Evolutionary conservation across 2,888 invertebrate genomes (phyloP).

Genomic region (Cremastobaeus sp.): DNA sequence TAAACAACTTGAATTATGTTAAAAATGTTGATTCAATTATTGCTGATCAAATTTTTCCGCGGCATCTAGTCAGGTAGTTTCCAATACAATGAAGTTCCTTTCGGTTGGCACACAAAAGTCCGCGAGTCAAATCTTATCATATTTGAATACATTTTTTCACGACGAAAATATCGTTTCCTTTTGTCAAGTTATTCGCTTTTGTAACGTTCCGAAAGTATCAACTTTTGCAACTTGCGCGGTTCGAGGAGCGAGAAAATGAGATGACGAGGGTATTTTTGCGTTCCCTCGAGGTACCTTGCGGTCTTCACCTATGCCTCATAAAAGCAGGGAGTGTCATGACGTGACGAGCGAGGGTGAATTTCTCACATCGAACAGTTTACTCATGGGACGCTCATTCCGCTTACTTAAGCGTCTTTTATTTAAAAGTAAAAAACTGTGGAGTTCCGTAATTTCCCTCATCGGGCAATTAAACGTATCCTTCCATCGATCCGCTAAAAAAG

Average conservation of each 20-base stretch:
- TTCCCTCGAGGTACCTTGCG: conserved; percentile 62
- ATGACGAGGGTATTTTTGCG: conserved; percentile 70
- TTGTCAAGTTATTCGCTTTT: conserved; percentile 22
- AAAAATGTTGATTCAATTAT: too few relatives aligned
- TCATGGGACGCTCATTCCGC: conserved; percentile 67
- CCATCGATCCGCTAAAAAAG: too few relatives aligned
- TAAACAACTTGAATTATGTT: neutral
- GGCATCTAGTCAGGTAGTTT: too few relatives aligned
- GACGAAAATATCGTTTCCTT: conserved; percentile 9
- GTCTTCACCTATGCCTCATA: conserved; percentile 63
- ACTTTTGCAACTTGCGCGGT: conserved; percentile 38
- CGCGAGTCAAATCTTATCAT: too few relatives aligned
- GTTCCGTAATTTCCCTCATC: too few relatives aligned
- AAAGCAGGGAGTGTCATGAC: conserved; percentile 66
- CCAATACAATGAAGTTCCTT: too few relatives aligned
- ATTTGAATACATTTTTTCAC: neutral
- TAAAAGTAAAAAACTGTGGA: conserved; percentile 55
- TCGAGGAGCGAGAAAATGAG: conserved; percentile 65
- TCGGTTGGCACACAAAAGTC: too few relatives aligned
- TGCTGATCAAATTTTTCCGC: too few relatives aligned
- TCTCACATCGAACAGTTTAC: conserved; percentile 67
- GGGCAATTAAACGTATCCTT: too few relatives aligned
- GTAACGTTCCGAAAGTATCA: conserved; percentile 22
- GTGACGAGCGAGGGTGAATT: conserved; percentile 70
- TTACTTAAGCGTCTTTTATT: conserved; percentile 58